Evolutionary conservation across 2,888 invertebrate species (phyloP), one percentile per base, ranked within the genome.

Genomic region (Conops quadrifasciatus): DNA sequence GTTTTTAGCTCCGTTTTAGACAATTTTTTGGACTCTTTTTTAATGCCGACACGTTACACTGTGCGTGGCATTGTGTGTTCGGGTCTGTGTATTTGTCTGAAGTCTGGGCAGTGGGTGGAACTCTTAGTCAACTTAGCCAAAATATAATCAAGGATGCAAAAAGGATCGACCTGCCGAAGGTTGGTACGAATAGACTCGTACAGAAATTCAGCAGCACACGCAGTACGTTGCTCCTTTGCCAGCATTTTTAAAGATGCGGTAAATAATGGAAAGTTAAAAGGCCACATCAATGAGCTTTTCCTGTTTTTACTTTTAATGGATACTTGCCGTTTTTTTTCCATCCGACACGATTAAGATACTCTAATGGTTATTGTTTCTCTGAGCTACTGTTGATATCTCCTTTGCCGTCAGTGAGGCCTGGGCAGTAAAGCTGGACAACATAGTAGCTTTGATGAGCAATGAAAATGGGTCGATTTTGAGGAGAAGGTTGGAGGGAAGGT

Each of bases 211-310:
- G n/a, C n/a, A n/a, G n/a, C n/a, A n/a, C n/a, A n/a, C 3, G 63
- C 24, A n/a, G 43, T 24, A 49, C 21, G 24, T 36, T 49, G 62
- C 60, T 60, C 49, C 60, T 36, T 62, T 21, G 51, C n/a, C 51
- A 62, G 36, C 81, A 83, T 81, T 81, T 84, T 85, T 83, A 83
- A 84, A 84, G 84, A 84, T 82, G 85, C 83, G 85, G 85, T 84
- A 84, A 84, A 84, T 85, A 85, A 85, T 85, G 84, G 85, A 85
- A 85, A 85, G 85, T 85, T 85, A 85, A 85, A 85, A 85, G 84
- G 82, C 85, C 85, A 85, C 85, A 85, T 85, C 84, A 85, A 84
- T 84, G 82, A 78, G 77, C 78, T 77, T 77, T 78, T 77, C 78
- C 30, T 60, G 59, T 21, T 19, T n/a, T n/a, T 51, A 45, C 24